Conservation (phyloP, 2,888 invertebrate species). For the Emmelina monodactyla region DNA sequence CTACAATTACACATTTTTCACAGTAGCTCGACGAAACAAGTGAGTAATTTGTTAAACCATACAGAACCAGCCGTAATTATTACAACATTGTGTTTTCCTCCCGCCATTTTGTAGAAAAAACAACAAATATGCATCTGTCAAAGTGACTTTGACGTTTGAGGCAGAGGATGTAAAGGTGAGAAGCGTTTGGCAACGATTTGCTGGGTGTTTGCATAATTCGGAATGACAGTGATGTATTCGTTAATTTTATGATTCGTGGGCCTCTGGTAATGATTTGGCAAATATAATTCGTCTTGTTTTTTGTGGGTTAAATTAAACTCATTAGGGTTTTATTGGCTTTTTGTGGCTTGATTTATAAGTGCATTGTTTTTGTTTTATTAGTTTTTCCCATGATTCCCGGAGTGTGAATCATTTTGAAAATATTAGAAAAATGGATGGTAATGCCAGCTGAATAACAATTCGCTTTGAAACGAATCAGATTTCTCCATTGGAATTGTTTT, state of each 20-base stretch:
- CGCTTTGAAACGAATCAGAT: too few relatives aligned
- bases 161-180: conserved; percentile 15
- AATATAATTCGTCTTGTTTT: too few relatives aligned
- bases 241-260: neutral
- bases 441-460: too few relatives aligned
- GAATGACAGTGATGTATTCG: neutral
- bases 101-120: conserved; percentile 21
- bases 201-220: neutral
- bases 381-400: too few relatives aligned
- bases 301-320: too few relatives aligned
- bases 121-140: conserved; percentile 2
- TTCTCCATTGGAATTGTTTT: too few relatives aligned
- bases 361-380: too few relatives aligned
- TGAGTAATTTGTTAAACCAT: conserved; percentile 2
- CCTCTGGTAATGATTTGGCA: too few relatives aligned
- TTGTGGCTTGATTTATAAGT: too few relatives aligned
- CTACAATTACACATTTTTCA: conserved; percentile 50
- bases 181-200: neutral
- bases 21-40: conserved; percentile 22
- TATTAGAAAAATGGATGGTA: too few relatives aligned
- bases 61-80: conserved; percentile 26
- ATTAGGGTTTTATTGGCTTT: too few relatives aligned
- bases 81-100: conserved; percentile 30
- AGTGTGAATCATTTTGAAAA: too few relatives aligned
- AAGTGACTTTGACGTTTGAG: conserved; percentile 11